phyloP scores from a whole-genome alignment of 53 echinoderm and acorn worm species.

The Temnopleurus reevesii region DNA sequence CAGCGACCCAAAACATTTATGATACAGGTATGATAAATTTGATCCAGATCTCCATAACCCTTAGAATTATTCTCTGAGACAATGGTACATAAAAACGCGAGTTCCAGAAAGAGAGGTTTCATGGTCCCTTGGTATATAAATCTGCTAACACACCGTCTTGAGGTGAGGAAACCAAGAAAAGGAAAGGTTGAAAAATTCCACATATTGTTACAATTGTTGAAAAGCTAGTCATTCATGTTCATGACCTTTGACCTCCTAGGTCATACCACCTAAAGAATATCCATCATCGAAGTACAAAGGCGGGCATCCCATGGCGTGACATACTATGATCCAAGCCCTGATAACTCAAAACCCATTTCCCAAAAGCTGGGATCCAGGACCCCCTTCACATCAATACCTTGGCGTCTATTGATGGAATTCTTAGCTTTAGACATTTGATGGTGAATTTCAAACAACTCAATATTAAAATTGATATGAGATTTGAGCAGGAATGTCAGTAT shows the following conservation, averaged over 20 bases:
- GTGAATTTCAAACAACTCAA: too few species aligned
- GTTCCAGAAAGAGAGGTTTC: neutral
- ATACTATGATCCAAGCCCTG: neutral
- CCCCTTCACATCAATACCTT: constrained; percentile 11
- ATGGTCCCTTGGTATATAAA: neutral
- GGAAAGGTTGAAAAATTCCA: constrained; percentile 18
- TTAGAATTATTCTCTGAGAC: constrained; percentile 12
- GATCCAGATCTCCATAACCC: neutral
- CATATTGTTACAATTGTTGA: constrained; percentile 38
- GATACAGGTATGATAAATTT: neutral
- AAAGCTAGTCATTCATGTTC: constrained; percentile 25
- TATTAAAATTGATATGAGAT: too few species aligned
- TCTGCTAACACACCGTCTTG: neutral
- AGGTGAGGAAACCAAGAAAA: neutral
- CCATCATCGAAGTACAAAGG: constrained; percentile 8
- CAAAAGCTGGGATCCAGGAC: neutral
- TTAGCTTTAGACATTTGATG: too few species aligned
- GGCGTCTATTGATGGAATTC: too few species aligned
- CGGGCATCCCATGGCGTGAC: constrained; percentile 26
- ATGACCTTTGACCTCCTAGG: constrained; percentile 2
- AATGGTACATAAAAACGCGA: neutral
- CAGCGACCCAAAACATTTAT: neutral
- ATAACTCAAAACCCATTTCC: neutral
- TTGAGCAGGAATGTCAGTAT: too few species aligned
- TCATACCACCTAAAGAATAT: constrained; percentile 39